Conservation (phyloP, 2,797 vertebrate genomes). For the Falco berigora region DNA sequence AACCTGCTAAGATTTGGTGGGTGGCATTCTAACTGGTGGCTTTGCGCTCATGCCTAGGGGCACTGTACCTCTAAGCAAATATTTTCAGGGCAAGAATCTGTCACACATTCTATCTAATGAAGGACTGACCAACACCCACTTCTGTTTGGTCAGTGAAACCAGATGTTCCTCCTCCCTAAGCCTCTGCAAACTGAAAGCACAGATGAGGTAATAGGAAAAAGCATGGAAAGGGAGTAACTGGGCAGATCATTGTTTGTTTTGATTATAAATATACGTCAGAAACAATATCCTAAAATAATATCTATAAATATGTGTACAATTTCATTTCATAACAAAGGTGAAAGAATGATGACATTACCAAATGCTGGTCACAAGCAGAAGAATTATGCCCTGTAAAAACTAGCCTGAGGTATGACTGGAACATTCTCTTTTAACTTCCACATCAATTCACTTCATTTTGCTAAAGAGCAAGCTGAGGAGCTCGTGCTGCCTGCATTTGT, state of each 20-base stretch:
- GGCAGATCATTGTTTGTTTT: neutral
- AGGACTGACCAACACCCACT: constrained; percentile 1
- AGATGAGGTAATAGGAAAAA: constrained; percentile 40
- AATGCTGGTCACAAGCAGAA: neutral
- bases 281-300: neutral
- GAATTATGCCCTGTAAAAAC: neutral
- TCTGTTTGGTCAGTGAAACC: constrained; percentile 23
- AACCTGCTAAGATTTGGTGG: neutral
- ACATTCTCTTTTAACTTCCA: neutral
- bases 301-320: neutral
- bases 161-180: constrained; percentile 13
- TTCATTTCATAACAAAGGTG: neutral
- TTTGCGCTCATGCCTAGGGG: neutral
- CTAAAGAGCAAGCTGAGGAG: neutral
- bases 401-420: neutral
- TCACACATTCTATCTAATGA: constrained; percentile 13
- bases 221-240: neutral
- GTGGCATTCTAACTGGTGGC: neutral
- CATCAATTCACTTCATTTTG: neutral
- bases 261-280: neutral
- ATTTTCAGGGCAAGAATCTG: constrained; percentile 27
- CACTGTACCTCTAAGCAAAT: neutral
- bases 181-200: neutral
- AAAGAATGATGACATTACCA: neutral
- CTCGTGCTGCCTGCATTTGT: neutral